phyloP scores from a whole-genome alignment of 2,888 invertebrate genomes.

The Tromatobia lineatoria region DNA sequence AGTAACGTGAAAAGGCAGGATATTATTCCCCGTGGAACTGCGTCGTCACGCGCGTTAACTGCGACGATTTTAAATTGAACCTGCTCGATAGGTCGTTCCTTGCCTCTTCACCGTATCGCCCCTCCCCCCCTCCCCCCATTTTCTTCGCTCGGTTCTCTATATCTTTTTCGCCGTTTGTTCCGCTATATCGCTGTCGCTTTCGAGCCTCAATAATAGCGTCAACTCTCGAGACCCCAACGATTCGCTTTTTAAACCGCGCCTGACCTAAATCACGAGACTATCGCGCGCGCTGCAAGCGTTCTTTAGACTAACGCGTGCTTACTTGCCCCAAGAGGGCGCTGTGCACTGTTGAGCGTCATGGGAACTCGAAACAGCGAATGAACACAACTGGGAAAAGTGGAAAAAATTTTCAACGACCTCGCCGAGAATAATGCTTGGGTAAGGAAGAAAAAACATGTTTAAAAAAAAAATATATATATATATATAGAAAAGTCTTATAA shows the following conservation, averaged over 20 bases:
- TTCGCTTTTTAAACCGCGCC: slow-evolving; percentile 62
- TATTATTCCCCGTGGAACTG: slow-evolving; percentile 68
- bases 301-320: slow-evolving; percentile 62
- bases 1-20: slow-evolving; percentile 61
- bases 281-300: background rate
- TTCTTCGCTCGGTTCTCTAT: background rate
- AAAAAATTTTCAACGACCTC: slow-evolving; percentile 40
- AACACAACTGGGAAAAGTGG: slow-evolving; percentile 19
- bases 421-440: slow-evolving; percentile 46
- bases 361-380: slow-evolving; percentile 21
- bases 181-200: slow-evolving; percentile 57
- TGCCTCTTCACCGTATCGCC: background rate
- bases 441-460: slow-evolving; percentile 27
- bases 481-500: slow-evolving; percentile 4
- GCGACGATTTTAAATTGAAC: slow-evolving; percentile 68
- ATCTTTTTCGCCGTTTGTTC: slow-evolving; percentile 14
- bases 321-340: slow-evolving; percentile 35
- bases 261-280: slow-evolving; percentile 63
- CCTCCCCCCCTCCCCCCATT: slow-evolving; percentile 5
- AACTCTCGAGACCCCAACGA: slow-evolving; percentile 57
- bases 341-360: background rate
- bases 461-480: slow-evolving; percentile 2
- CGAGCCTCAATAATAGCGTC: slow-evolving; percentile 24
- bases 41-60: slow-evolving; percentile 69
- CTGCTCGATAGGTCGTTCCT: slow-evolving; percentile 59